A percentile compares a stretch with the other conserved stretches of the same genome.
phyloP scores from a whole-genome alignment of 2,113 vertebrate species.

The Austrofundulus limnaeus region DNA sequence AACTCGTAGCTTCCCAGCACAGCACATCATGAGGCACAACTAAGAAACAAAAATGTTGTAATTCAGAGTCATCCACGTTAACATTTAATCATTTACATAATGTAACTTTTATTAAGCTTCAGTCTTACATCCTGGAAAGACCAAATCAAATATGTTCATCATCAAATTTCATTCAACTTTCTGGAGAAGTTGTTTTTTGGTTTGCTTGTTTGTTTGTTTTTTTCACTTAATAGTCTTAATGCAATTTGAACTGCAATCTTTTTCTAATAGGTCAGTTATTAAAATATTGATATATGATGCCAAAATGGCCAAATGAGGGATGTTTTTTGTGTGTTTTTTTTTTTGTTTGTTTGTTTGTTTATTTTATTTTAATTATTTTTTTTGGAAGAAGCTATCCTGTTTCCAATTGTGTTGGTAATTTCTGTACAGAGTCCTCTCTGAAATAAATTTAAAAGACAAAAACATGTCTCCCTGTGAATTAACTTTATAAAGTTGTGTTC shows the following conservation, averaged over 20 bases:
- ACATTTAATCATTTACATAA: not conserved
- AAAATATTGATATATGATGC: constrained; percentile 33
- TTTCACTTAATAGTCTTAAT: constrained; percentile 58
- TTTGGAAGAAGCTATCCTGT: constrained; percentile 36
- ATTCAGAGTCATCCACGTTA: constrained; percentile 2
- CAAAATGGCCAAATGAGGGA: constrained; percentile 41
- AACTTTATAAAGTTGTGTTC: not conserved
- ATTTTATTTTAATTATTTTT: too few species aligned
- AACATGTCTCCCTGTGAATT: constrained; percentile 10
- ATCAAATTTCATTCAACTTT: constrained; percentile 42
- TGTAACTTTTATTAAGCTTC: constrained; percentile 1
- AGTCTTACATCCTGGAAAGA: constrained; percentile 24
- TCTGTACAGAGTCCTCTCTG: constrained; percentile 15
- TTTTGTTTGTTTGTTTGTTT: too few species aligned
- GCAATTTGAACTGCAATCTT: constrained; percentile 54
- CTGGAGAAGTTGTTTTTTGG: constrained; percentile 12
- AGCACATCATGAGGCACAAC: constrained; percentile 7
- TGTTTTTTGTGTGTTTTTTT: constrained; percentile 2
- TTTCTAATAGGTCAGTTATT: constrained; percentile 54
- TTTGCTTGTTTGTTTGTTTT: constrained; percentile 19
- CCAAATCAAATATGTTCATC: constrained; percentile 4
- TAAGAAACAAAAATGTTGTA: constrained; percentile 3
- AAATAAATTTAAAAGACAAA: constrained; percentile 33
- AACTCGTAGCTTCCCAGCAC: constrained; percentile 23
- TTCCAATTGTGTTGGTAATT: constrained; percentile 34